These are phyloP conservation scores for Diachrysia chrysitis DNA, from an alignment of 2,888 invertebrate genomes.

Conservation along the genomic window DNA sequence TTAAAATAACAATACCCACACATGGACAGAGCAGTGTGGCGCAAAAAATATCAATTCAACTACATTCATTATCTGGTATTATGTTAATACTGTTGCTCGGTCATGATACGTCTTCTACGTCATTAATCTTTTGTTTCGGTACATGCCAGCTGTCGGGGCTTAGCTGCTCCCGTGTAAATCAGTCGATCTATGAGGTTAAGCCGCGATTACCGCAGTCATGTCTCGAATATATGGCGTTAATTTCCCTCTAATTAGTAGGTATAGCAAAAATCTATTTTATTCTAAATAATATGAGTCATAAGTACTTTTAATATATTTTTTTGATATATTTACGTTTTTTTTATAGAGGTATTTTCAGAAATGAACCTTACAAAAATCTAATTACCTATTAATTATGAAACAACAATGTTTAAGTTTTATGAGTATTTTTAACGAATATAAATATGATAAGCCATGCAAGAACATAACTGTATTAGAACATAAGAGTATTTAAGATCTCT, in stretches of 20 bases:
- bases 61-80: not conserved
- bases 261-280: not conserved
- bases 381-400: too few species aligned
- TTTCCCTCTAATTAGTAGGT: not conserved
- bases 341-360: too few species aligned
- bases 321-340: too few species aligned
- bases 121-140: constrained; percentile 4
- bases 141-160: constrained; percentile 3
- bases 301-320: too few species aligned
- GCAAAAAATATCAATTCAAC: not conserved
- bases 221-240: constrained; percentile 4
- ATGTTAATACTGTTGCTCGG: not conserved
- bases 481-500: too few species aligned
- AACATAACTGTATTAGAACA: too few species aligned
- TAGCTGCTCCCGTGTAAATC: constrained; percentile 1
- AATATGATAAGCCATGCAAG: too few species aligned
- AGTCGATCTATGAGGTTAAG: constrained; percentile 4
- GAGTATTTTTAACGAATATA: too few species aligned
- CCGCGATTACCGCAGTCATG: constrained; percentile 2
- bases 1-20: not conserved
- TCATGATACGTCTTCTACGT: not conserved
- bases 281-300: too few species aligned
- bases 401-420: too few species aligned
- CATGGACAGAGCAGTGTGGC: not conserved
- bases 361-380: too few species aligned